Conservation (phyloP, 2,888 invertebrate genomes). For the Platycnemis pennipes region DNA sequence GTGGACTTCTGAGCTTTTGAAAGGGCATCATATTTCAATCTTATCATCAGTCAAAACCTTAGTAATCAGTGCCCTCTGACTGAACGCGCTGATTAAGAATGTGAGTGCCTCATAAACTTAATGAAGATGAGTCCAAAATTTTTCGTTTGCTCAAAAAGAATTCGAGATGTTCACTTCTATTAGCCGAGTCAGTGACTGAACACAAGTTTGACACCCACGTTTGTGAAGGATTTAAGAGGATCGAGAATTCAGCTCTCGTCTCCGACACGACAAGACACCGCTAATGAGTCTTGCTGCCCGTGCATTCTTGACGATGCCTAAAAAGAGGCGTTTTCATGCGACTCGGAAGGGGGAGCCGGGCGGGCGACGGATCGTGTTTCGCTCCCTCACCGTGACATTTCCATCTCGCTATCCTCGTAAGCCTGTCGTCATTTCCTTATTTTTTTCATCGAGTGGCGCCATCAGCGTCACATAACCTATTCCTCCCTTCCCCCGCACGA, state of each 20-base stretch:
- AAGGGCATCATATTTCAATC: no score
- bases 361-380: neutral
- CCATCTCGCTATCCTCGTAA: neutral
- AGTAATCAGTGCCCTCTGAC: no score
- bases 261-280: neutral
- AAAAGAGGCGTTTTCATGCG: neutral
- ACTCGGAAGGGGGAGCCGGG: neutral
- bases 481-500: neutral
- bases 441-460: conserved; percentile 20
- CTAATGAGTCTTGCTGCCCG: neutral
- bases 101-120: no score
- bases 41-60: no score
- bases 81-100: no score
- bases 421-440: conserved; percentile 6
- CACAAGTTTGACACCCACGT: no score
- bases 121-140: no score
- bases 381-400: neutral
- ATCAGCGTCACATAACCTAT: conserved; percentile 29
- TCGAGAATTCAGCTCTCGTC: neutral
- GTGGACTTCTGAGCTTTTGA: no score
- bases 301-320: neutral
- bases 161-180: no score
- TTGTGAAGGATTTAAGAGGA: no score
- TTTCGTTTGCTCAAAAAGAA: no score
- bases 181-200: no score